A percentile compares a stretch with the other conserved stretches of the same genome.
phyloP scores from a whole-genome alignment of 1,140 invertebrate genomes.

The Thaumetopoea pityocampa region DNA sequence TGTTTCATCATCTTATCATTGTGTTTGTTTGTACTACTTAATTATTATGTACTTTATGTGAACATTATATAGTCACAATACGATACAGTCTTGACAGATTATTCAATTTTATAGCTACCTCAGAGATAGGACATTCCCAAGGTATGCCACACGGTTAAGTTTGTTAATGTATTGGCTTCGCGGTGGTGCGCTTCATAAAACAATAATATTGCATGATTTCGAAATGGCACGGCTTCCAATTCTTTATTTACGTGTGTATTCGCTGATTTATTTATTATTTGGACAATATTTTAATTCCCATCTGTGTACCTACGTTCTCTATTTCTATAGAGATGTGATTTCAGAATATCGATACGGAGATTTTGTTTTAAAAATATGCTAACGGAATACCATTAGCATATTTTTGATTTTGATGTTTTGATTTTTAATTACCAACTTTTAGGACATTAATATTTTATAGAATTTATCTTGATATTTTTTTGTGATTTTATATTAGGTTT shows the following conservation, averaged over 20 bases:
- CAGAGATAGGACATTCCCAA: conserved; percentile 92
- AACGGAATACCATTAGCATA: too few species aligned
- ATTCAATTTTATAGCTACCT: conserved; percentile 82
- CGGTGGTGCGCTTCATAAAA: conserved; percentile 59
- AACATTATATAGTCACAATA: conserved; percentile 7
- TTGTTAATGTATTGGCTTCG: conserved; percentile 53
- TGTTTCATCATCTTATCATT: too few species aligned
- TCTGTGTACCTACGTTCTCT: too few species aligned
- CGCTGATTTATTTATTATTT: conserved; percentile 15
- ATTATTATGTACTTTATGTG: conserved; percentile 4
- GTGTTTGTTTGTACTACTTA: conserved; percentile 7
- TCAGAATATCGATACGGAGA: too few species aligned
- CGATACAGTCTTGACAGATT: conserved; percentile 10
- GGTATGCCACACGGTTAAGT: conserved; percentile 79
- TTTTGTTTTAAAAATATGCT: too few species aligned
- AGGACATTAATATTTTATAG: too few species aligned
- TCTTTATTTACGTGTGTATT: conserved; percentile 9
- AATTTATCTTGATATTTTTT: too few species aligned
- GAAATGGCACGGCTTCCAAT: conserved; percentile 60
- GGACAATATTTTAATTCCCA: neutral
- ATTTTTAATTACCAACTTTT: too few species aligned
- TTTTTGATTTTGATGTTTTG: too few species aligned
- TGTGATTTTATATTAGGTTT: too few species aligned
- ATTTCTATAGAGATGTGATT: too few species aligned
- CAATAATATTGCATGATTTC: conserved; percentile 47